Evolutionary conservation across 2,113 vertebrate genomes (phyloP).

Genomic region (Cygnus buccinator): DNA sequence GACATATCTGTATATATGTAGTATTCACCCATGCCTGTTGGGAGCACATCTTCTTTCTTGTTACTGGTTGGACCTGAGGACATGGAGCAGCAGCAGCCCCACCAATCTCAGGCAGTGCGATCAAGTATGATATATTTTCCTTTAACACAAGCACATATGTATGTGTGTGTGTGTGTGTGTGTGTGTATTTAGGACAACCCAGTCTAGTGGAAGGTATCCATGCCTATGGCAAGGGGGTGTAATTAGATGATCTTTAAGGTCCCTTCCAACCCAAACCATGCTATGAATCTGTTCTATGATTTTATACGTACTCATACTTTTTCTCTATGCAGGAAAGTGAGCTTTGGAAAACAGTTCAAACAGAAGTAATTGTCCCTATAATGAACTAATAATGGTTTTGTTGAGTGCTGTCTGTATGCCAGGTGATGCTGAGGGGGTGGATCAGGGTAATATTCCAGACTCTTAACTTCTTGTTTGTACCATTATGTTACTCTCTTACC

Average conservation of each 20-base stretch:
- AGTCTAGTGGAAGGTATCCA: too few relatives aligned
- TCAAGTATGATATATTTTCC: not conserved
- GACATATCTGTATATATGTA: not conserved
- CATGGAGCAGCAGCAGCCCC: not conserved
- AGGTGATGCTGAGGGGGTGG: not conserved
- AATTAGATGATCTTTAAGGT: too few relatives aligned
- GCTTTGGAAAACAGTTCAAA: not conserved
- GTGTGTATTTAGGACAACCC: too few relatives aligned
- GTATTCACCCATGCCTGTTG: not conserved
- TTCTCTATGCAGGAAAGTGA: not conserved
- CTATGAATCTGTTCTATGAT: too few relatives aligned
- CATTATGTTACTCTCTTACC: not conserved
- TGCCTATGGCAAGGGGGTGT: too few relatives aligned
- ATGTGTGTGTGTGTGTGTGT: not conserved
- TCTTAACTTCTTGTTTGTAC: not conserved
- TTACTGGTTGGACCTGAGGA: not conserved
- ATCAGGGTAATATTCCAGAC: not conserved
- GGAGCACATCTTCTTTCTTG: not conserved
- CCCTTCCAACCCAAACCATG: too few relatives aligned
- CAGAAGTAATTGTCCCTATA: not conserved
- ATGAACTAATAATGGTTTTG: not conserved
- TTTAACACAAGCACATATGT: not conserved
- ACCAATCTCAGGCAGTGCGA: rapidly evolving
- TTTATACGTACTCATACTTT: not conserved
- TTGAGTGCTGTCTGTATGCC: not conserved